Conservation (phyloP, 2,888 invertebrate genomes). For the Cheilosia vulpina region DNA sequence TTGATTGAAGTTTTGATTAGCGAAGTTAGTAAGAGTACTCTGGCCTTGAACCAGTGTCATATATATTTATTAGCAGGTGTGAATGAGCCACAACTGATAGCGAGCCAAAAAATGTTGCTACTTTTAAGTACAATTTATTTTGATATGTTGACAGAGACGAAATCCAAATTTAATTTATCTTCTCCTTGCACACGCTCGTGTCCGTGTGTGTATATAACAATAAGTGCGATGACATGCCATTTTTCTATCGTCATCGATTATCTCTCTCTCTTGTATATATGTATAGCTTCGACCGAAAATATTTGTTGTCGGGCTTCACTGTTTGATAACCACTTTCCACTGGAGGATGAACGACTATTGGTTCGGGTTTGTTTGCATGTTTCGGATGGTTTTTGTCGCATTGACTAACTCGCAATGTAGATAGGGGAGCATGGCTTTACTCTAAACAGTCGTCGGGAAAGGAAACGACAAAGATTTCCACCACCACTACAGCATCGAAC, state of each 20-base stretch:
- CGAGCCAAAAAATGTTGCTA: conserved; percentile 9
- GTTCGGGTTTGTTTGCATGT: conserved; percentile 19
- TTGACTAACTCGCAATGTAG: conserved; percentile 3
- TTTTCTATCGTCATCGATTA: conserved; percentile 8
- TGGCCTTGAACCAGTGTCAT: conserved; percentile 32
- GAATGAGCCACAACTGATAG: conserved; percentile 24
- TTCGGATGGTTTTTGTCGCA: conserved; percentile 31
- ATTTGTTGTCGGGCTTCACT: conserved; percentile 11
- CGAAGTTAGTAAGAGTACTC: background rate
- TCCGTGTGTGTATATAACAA: background rate
- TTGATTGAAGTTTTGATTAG: conserved; percentile 30
- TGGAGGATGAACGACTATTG: background rate
- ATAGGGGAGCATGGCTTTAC: conserved; percentile 23
- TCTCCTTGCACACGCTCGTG: background rate
- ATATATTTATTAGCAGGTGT: conserved; percentile 16
- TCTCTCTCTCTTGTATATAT: background rate
- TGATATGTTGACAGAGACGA: background rate
- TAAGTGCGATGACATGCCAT: conserved; percentile 4
- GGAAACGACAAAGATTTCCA: conserved; percentile 43
- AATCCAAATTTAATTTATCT: background rate
- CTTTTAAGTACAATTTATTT: background rate
- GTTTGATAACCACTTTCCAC: conserved; percentile 48
- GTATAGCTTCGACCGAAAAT: background rate
- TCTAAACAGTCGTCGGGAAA: conserved; percentile 3
- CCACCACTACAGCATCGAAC: conserved; percentile 14